Conservation (phyloP, 92 coral and sea anemone genomes). For the Epizoanthus fatuus region DNA sequence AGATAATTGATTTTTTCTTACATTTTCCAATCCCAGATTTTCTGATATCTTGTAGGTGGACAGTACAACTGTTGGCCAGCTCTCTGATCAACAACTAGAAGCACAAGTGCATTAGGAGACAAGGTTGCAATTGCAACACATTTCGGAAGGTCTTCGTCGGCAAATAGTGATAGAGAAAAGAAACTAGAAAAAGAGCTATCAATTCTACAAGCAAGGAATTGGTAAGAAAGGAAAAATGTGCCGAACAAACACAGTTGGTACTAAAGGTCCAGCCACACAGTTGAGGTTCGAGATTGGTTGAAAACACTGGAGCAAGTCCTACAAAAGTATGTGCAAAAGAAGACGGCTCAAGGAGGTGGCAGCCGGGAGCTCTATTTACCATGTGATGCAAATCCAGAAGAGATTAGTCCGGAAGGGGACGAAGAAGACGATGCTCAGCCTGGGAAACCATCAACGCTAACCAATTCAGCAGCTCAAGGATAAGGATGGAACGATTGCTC, state of each 20-base stretch:
- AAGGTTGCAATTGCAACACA: constrained; percentile 1
- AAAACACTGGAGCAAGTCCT: constrained; percentile 20
- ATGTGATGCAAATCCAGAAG: constrained; percentile 5
- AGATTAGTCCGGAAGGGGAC: background rate
- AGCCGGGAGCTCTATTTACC: constrained; percentile 19
- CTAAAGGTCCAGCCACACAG: constrained; percentile 3
- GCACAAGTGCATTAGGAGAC: constrained; percentile 11
- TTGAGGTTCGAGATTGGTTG: constrained; percentile 8
- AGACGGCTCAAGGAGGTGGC: constrained; percentile 23
- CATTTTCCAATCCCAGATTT: background rate
- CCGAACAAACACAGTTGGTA: background rate
- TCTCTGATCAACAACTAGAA: constrained; percentile 3
- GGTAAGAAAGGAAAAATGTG: background rate
- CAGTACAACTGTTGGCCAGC: constrained; percentile 17
- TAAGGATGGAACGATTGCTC: background rate
- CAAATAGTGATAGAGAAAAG: constrained; percentile 11
- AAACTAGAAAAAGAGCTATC: background rate
- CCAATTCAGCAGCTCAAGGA: background rate
- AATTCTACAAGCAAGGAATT: constrained; percentile 2
- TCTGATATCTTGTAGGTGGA: constrained; percentile 2
- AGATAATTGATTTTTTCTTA: background rate
- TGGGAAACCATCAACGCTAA: constrained; percentile 6
- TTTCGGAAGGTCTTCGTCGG: background rate
- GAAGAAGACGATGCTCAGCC: too few relatives aligned
- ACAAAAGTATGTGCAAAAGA: constrained; percentile 18